Evolutionary conservation across 2,113 vertebrate genomes (phyloP), one percentile per base, ranked within the genome.

Genomic region (Hiodon alosoides): DNA sequence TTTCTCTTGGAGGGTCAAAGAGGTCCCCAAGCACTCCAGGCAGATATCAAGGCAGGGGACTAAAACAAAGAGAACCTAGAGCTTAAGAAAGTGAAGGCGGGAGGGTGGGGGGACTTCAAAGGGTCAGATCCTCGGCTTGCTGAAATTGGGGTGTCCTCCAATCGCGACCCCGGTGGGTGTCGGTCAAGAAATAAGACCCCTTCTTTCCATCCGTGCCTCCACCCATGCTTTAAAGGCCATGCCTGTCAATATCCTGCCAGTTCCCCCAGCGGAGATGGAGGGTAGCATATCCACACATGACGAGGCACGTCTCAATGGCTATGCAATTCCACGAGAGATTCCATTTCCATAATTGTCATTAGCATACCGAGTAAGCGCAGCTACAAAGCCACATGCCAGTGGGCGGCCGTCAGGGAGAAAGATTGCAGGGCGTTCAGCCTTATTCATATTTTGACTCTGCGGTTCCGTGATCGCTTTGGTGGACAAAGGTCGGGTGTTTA

Each of bases 271-370:
- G 14, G 67, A 78, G 75, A 81, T 79, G 80, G 80, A 80, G 76
- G 53, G 31, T 72, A 81, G 64, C 74, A 76, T 48, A 79, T 75
- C 81, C 79, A 79, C 76, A 76, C 54, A 69, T 62, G 57, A 53
- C 76, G 2, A 79, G 71, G 76, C 67, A 75, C 3, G 31, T 75
- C 73, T 57, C 58, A 0, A 47, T 46, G 70, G 71, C 54, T 75
- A 71, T 54, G 16, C 46, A 47, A 31, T 31, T 31, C 31, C 31
- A 31, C 31, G 67, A 55, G 67, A 51, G 9, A 7, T 5, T 16
- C 73, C 75, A 83, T 90, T 87, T 82, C 81, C 87, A 87, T 86
- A 78, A 75, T 5, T 4, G 0, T 4, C 53, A 86, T 87, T 86
- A 69, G 84, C 87, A 87, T 89, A 80, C 59, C 59, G 75, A 75